A percentile compares a stretch with the other conserved stretches of the same genome.
These are phyloP conservation scores for Caranx ignobilis DNA, from an alignment of 2,113 vertebrate species.

Conservation along the genomic window DNA sequence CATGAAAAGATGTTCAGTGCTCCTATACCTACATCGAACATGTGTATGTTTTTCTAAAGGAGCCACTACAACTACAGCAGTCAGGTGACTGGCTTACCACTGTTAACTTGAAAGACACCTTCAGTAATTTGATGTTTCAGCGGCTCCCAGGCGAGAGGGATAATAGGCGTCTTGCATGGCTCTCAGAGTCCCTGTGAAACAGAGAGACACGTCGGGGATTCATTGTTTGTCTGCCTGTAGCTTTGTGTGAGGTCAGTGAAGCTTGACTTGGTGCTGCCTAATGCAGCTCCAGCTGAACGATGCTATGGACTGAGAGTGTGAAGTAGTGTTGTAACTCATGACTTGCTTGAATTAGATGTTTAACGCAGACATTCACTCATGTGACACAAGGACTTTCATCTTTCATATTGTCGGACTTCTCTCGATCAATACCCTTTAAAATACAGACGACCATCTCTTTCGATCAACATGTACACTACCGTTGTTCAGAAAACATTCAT, in stretches of 20 bases:
- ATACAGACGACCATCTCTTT: too few relatives aligned
- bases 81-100: slow-evolving; percentile 2
- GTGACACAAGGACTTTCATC: too few relatives aligned
- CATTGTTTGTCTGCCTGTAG: slow-evolving; percentile 3
- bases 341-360: too few relatives aligned
- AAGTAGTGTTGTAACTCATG: background rate
- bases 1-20: slow-evolving; percentile 9
- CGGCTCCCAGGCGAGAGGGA: background rate
- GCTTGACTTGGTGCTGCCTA: background rate
- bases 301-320: background rate
- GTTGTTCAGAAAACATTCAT: too few relatives aligned
- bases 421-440: too few relatives aligned
- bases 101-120: slow-evolving; percentile 20
- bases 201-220: background rate
- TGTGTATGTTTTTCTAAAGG: background rate
- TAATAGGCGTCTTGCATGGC: background rate
- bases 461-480: too few relatives aligned
- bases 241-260: slow-evolving; percentile 23
- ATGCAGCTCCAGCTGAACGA: background rate
- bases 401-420: too few relatives aligned
- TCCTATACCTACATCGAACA: background rate
- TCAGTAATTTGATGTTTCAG: slow-evolving; percentile 22
- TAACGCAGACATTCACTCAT: too few relatives aligned
- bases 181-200: background rate
- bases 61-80: background rate